Evolutionary conservation across 2,797 vertebrate genomes (phyloP).

Genomic region (Fundulus diaphanus): DNA sequence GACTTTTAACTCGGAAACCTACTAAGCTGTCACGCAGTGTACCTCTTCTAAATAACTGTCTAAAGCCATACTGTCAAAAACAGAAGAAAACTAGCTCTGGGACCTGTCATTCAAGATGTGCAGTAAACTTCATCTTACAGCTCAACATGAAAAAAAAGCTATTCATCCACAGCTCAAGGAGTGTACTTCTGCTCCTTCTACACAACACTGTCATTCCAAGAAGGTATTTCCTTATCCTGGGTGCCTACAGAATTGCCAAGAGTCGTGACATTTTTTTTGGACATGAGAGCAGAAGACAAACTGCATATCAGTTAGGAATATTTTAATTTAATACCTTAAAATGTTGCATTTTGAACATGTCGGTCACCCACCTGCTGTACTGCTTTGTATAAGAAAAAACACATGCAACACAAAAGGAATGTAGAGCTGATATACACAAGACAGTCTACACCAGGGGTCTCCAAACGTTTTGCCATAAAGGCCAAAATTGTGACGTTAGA

Average conservation of each 20-base stretch:
- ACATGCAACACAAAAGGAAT: too few relatives aligned
- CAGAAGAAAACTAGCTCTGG: conserved; percentile 5
- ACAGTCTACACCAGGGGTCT: too few relatives aligned
- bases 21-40: background rate
- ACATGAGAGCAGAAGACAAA: background rate
- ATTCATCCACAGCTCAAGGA: background rate
- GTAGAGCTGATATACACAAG: too few relatives aligned
- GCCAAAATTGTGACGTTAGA: too few relatives aligned
- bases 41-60: background rate
- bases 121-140: background rate
- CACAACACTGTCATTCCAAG: background rate
- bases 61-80: background rate
- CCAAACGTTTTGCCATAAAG: too few relatives aligned
- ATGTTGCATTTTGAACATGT: too few relatives aligned
- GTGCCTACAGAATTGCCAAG: background rate
- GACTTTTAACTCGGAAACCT: background rate
- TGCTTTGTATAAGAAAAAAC: too few relatives aligned
- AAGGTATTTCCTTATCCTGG: background rate
- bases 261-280: background rate
- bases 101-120: background rate
- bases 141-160: background rate
- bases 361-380: too few relatives aligned
- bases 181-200: background rate
- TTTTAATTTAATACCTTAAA: too few relatives aligned
- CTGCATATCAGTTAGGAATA: background rate